Evolutionary conservation across 2,113 vertebrate species (phyloP).

Genomic region (Chauna torquata): DNA sequence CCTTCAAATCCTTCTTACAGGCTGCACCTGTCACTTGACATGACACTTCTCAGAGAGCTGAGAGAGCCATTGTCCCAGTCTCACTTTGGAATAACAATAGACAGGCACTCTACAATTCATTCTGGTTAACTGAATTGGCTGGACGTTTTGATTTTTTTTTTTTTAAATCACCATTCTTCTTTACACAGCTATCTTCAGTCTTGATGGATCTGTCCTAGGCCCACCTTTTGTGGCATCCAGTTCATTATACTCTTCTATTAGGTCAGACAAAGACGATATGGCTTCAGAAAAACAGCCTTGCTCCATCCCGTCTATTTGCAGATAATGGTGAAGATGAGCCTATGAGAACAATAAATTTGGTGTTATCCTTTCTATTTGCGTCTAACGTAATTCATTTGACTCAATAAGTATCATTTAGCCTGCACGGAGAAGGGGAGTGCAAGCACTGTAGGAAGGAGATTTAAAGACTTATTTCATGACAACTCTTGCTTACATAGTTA

Average conservation of each 20-base stretch:
- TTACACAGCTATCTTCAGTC: constrained; percentile 84
- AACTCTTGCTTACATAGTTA: background rate
- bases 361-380: background rate
- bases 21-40: background rate
- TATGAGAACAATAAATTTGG: constrained; percentile 33
- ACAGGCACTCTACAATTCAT: background rate
- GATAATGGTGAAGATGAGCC: constrained; percentile 97
- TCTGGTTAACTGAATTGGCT: background rate
- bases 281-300: constrained; percentile 88
- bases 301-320: constrained; percentile 92
- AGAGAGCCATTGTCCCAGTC: background rate
- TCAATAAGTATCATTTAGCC: background rate
- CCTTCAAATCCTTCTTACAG: background rate
- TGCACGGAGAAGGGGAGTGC: background rate
- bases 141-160: background rate
- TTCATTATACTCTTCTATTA: constrained; percentile 90
- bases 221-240: constrained; percentile 80
- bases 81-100: background rate
- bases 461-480: background rate
- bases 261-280: constrained; percentile 79
- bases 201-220: constrained; percentile 72
- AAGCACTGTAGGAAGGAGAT: background rate
- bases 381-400: background rate
- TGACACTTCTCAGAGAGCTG: background rate
- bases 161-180: background rate